Conservation (phyloP, 2,797 vertebrate genomes). For the Myripristis jacobus region DNA sequence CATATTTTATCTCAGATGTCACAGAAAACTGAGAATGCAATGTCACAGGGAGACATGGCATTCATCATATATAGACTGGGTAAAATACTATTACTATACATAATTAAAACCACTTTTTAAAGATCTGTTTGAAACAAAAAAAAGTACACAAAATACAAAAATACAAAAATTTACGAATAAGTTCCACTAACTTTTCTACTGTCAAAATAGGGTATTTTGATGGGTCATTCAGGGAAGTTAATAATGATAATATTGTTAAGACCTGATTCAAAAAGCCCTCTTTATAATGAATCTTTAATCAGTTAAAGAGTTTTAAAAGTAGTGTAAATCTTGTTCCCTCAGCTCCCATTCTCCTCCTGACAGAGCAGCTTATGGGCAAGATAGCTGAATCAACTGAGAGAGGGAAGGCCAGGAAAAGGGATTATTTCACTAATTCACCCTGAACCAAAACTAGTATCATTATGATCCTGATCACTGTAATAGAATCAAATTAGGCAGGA, state of each 20-base stretch:
- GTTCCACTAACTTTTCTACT: background rate
- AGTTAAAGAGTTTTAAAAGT: conserved; percentile 34
- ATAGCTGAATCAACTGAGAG: conserved; percentile 32
- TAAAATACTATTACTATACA: background rate
- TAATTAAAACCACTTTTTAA: background rate
- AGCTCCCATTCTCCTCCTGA: conserved; percentile 21
- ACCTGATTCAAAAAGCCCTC: background rate
- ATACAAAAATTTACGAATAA: too few species aligned
- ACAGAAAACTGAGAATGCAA: background rate
- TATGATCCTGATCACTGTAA: conserved; percentile 70
- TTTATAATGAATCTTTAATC: conserved; percentile 15
- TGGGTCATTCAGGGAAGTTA: conserved; percentile 11
- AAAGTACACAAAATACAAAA: too few species aligned
- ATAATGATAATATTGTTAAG: background rate
- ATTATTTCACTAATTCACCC: conserved; percentile 67
- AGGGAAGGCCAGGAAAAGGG: conserved; percentile 41
- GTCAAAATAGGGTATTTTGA: conserved; percentile 5
- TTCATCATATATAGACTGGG: too few species aligned
- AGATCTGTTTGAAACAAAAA: too few species aligned
- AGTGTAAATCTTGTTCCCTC: conserved; percentile 21
- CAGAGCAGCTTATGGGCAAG: conserved; percentile 32
- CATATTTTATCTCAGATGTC: background rate
- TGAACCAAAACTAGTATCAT: conserved; percentile 63
- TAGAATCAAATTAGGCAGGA: conserved; percentile 67
- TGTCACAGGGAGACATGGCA: too few species aligned